Percentiles rank a stretch among this genome's conserved stretches.
phyloP scores from a whole-genome alignment of 2,113 vertebrate genomes.

The Formicarius rufipectus region DNA sequence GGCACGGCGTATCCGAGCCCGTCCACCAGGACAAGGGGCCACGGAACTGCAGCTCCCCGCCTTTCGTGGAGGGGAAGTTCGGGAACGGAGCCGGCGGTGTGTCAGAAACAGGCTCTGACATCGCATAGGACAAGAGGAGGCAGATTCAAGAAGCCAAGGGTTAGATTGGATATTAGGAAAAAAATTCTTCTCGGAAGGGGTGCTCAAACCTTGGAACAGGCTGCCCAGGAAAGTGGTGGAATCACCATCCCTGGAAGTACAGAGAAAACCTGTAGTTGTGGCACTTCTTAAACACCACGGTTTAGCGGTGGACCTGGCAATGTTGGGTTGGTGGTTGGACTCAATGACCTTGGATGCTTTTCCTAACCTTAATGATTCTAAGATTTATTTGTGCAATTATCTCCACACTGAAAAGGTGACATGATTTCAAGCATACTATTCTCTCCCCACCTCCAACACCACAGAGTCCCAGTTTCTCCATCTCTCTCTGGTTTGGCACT shows the following conservation, averaged over 20 bases:
- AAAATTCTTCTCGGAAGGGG: background rate
- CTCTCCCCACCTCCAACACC: background rate
- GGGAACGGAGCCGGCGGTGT: rapidly evolving
- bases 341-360: background rate
- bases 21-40: rapidly evolving
- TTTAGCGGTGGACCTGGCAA: background rate
- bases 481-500: background rate
- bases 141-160: background rate
- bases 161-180: background rate
- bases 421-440: background rate
- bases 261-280: background rate
- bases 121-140: background rate
- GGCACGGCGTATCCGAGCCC: background rate
- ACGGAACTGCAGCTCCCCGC: rapidly evolving
- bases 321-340: no score
- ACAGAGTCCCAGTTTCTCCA: background rate
- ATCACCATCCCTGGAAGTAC: background rate
- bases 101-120: no score
- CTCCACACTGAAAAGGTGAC: background rate
- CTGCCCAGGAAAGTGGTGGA: background rate
- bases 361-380: background rate
- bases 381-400: background rate
- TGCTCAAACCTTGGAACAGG: background rate
- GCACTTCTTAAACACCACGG: no score
- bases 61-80: rapidly evolving